Evolutionary conservation across 2,113 vertebrate genomes (phyloP).

Genomic region (Rhizomys pruinosus): DNA sequence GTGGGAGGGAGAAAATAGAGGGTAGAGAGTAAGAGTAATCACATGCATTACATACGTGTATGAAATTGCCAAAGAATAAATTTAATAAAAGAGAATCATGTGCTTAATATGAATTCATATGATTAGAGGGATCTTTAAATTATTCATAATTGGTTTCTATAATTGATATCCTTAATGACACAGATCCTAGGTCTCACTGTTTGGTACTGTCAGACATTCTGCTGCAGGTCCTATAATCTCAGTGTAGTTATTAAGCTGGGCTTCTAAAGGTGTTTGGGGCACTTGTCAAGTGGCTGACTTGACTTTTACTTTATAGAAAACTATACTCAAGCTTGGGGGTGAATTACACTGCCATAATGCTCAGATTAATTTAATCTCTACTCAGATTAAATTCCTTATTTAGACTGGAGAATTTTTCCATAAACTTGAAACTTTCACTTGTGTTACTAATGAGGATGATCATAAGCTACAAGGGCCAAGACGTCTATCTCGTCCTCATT

Average conservation of each 20-base stretch:
- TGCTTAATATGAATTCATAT: slow-evolving; percentile 14
- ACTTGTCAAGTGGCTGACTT: neutral
- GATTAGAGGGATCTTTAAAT: neutral
- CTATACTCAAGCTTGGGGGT: neutral
- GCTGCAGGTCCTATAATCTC: neutral
- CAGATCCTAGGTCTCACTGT: neutral
- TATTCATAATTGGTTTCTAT: neutral
- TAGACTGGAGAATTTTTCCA: neutral
- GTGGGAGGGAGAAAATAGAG: neutral
- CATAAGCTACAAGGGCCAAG: neutral
- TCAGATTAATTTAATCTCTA: too few relatives aligned
- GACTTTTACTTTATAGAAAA: slow-evolving; percentile 54
- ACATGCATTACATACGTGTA: too few relatives aligned
- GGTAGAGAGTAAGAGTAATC: neutral
- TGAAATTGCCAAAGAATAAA: neutral
- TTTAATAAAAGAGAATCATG: neutral
- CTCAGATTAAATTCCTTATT: neutral
- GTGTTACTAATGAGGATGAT: slow-evolving; percentile 27
- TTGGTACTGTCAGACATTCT: neutral
- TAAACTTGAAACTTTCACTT: neutral
- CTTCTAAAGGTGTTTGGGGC: neutral
- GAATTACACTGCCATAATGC: slow-evolving; percentile 37
- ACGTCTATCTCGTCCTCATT: neutral
- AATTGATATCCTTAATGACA: slow-evolving; percentile 37
- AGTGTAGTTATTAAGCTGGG: neutral